Evolutionary conservation across 1,140 invertebrate genomes (phyloP).

Genomic region (Leptonema lineaticorne): DNA sequence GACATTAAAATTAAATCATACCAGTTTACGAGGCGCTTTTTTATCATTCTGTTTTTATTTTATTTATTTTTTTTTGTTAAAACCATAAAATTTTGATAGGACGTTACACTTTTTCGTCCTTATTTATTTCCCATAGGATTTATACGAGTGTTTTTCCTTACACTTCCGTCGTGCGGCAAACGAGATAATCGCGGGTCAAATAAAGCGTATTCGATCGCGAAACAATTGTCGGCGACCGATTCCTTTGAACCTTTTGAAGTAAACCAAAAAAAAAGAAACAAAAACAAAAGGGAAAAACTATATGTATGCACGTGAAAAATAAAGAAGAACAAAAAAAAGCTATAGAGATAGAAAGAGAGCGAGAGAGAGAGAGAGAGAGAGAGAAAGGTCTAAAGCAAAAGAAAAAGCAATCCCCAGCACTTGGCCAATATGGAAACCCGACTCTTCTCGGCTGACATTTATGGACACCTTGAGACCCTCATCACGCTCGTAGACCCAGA

Average conservation of each 20-base stretch:
- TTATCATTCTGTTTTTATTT: too few relatives aligned
- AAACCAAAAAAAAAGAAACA: too few relatives aligned
- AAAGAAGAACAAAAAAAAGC: too few relatives aligned
- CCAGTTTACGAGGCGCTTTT: too few relatives aligned
- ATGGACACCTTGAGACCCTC: slow-evolving; percentile 27
- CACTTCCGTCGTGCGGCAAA: not conserved
- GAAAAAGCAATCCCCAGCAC: not conserved
- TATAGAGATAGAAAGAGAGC: not conserved
- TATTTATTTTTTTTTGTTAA: too few relatives aligned
- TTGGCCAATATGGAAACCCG: slow-evolving; percentile 15
- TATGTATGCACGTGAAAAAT: too few relatives aligned
- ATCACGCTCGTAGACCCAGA: not conserved
- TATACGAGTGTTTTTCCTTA: not conserved
- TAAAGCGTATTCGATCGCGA: not conserved
- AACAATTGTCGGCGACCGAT: too few relatives aligned
- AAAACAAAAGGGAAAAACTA: too few relatives aligned
- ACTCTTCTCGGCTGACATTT: slow-evolving; percentile 1
- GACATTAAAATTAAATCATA: too few relatives aligned
- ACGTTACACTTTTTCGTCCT: not conserved
- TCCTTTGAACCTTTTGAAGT: too few relatives aligned
- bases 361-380: not conserved
- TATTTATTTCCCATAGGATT: not conserved
- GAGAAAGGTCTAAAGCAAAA: not conserved
- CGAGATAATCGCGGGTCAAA: not conserved
- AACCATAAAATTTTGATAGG: too few relatives aligned